Evolutionary conservation across 2,888 invertebrate species (phyloP), one percentile per base, ranked within the genome.

Genomic region (Morpho achilles): DNA sequence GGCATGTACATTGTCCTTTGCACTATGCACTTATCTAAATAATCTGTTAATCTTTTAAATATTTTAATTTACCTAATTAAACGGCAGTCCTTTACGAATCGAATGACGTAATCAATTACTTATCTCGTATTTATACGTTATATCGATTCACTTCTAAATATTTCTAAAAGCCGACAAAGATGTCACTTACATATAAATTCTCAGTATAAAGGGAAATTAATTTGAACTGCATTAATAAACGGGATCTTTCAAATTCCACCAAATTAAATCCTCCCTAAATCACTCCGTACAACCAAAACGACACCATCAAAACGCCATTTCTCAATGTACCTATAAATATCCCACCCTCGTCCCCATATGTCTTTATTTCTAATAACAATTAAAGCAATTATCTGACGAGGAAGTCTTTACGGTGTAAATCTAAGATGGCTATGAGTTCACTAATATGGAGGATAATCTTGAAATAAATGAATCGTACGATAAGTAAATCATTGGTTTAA

Each of bases 351-450:
- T 46, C 78, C 82, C 77, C 85, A 88, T 90, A 86, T 84, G 88
- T 89, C 89, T 90, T 86, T 88, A 89, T 89, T 88, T 82, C 86
- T 89, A 90, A 90, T 90, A 90, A 89, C 90, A 88, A 88, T 90
- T 90, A 86, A 77, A 82, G 82, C 86, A 85, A 89, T 88, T 88
- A 89, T 84, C 86, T 87, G 87, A 88, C 88, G 86, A 82, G 89
- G 85, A 88, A 84, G 84, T 84, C 85, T 86, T 84, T 77, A 79
- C 81, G 79, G 77, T 71, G 54, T n/a, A 43, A 3, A 32, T 9
- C 43, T 43, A 43, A n/a, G n/a, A n/a, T 7, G 43, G 7, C 43
- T n/a, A 43, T 9, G 43, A 16, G 1, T 43, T 9, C n/a, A 43
- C 43, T n/a, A 3, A 43, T 43, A 7, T 32, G 32, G 4, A 32